Evolutionary conservation across 35 echinoderm and acorn worm species (phyloP).

Genomic region (Patiria miniata): DNA sequence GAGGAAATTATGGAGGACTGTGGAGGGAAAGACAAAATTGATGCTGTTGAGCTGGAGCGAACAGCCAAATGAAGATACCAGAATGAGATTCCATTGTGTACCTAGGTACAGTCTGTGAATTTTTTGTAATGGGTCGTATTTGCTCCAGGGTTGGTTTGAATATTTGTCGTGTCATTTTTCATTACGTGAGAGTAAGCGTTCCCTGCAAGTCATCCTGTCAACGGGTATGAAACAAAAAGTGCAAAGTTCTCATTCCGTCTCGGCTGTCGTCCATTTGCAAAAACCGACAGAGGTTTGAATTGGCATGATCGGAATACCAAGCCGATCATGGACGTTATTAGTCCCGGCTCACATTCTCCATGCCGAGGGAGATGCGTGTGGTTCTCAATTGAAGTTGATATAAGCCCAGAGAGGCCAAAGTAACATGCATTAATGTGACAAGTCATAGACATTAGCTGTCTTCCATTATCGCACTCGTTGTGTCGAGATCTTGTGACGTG

Average conservation of each 20-base stretch:
- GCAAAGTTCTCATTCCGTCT: not conserved
- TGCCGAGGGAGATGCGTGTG: not conserved
- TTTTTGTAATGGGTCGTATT: not conserved
- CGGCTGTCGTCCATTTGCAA: not conserved
- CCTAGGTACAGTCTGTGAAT: not conserved
- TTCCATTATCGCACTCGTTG: not conserved
- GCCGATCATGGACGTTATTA: conserved; percentile 2
- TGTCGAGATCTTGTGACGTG: not conserved
- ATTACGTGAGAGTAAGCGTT: not conserved
- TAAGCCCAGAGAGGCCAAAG: not conserved
- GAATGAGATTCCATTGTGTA: conserved; percentile 1
- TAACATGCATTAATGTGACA: conserved; percentile 24
- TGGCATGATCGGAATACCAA: conserved; percentile 13
- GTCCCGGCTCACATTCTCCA: not conserved
- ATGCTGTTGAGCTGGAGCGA: not conserved
- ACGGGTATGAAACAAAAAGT: no score
- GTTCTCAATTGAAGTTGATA: not conserved
- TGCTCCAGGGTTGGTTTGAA: not conserved
- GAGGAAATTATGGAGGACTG: not conserved
- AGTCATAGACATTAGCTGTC: conserved; percentile 20
- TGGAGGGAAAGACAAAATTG: not conserved
- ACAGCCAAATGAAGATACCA: conserved; percentile 6
- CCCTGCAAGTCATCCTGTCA: no score
- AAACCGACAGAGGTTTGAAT: not conserved
- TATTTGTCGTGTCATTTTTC: not conserved